phyloP scores from a whole-genome alignment of 2,888 invertebrate species.

The Apamea monoglypha region DNA sequence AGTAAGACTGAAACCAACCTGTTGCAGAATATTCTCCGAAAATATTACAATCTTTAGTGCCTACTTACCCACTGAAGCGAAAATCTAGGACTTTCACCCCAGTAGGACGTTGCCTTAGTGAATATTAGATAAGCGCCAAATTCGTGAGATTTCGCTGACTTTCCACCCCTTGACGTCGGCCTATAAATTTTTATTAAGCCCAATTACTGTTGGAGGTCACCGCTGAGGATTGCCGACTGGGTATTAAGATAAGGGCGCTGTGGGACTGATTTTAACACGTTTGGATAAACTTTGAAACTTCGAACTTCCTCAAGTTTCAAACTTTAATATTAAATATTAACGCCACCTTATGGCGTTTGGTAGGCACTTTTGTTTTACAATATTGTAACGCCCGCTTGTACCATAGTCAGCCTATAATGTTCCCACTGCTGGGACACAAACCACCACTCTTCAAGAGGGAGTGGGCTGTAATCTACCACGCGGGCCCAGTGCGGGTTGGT shows the following conservation, averaged over 20 bases:
- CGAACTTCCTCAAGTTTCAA: not conserved
- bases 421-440: too few species aligned
- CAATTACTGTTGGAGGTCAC: slow-evolving; percentile 55
- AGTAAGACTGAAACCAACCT: not conserved
- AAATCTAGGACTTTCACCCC: slow-evolving; percentile 12
- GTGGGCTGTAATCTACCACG: too few species aligned
- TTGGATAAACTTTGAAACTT: not conserved
- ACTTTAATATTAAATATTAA: not conserved
- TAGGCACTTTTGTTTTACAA: not conserved
- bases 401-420: not conserved
- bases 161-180: slow-evolving; percentile 44
- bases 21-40: not conserved
- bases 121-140: slow-evolving; percentile 57
- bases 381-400: not conserved
- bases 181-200: slow-evolving; percentile 65
- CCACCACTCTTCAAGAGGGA: too few species aligned
- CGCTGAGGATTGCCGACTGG: slow-evolving; percentile 12
- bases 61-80: not conserved
- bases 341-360: not conserved
- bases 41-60: not conserved
- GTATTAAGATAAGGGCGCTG: slow-evolving; percentile 16
- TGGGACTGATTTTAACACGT: slow-evolving; percentile 10
- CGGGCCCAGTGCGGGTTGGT: not conserved
- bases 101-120: slow-evolving; percentile 22
- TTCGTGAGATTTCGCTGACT: slow-evolving; percentile 50